Evolutionary conservation across 1,140 invertebrate species (phyloP), one percentile per base, ranked within the genome.

Genomic region (Bombus superbus): DNA sequence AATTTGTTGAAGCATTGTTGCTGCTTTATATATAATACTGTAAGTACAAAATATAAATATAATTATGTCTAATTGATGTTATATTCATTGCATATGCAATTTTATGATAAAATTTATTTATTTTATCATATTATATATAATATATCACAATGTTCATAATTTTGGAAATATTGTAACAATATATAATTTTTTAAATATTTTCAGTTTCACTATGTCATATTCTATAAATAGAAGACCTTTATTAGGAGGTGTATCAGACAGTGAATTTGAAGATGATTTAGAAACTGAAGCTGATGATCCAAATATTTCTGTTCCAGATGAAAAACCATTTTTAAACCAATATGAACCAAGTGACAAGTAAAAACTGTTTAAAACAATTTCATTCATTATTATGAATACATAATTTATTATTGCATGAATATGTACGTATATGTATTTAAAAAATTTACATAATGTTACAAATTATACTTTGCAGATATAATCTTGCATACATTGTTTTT

Each of bases 401-500:
- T 42, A 2, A 15, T 53, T 53, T 53, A 53, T 53, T 53, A 53
- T 0, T 53, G 47, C 40, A 5, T 59, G 25, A n/a, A 40, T 73
- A 44, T 32, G 22, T 73, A 40, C 2, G 9, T 18, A 22, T 35
- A 18, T 15, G 6, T 32, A 32, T 66, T 32, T 66, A 15, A 32
- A 5, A 83, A 32, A 38, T 59, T 35, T 73, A 64, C 22, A 38
- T 77, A 72, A 57, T 77, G 15, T 72, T 74, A 3, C 35, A 15
- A 35, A 69, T 68, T 66, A 18, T 66, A 18, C 64, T 86, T 96
- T 96, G 62, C 92, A 97, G 97, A 83, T 97, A 96, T 87, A 95
- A 96, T 92, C 85, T 96, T 40, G 98, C 98, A 25, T 99, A 98
- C 91, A 95, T 98, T 32, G 97, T 98, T 73, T 99, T 99, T 95